Base-by-base conservation (phyloP, 2,888 invertebrate species). In the Agriopis leucophaearia region DNA sequence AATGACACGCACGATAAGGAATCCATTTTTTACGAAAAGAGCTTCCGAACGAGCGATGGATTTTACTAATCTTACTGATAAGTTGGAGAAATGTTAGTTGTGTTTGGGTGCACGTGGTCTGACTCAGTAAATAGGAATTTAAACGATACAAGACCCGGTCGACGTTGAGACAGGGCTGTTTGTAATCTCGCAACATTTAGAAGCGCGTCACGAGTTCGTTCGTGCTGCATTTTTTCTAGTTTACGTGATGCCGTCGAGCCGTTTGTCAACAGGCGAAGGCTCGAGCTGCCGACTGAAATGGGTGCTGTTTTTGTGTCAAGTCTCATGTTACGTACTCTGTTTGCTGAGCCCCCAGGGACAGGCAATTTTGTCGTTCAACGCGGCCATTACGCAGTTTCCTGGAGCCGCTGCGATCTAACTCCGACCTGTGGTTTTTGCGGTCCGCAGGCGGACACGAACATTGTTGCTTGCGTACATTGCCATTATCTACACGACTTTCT, bases 11-110 rank as follows among this genome's bases (percentile, higher is more conserved):
- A 77, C 71, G 91, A 93, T 91, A 92, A 88, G 76, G 70, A 80
- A 85, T 85, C 87, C 85, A 85, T 89, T 88, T 88, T 83, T 77
- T 79, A 83, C 78, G 75, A 81, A 70, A 77, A 81, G 78, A 78
- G 88, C 90, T 91, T 89, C 92, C 80, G 89, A 87, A 83, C 86
- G 90, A 91, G 74, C 71, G 78, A 78, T 76, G 83, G 82, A 83
- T 87, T 82, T 81, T 81, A 74, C 76, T 88, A 89, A 91, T 90
- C 89, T 77, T 67, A 74, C 72, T 83, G 92, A 92, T 91, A 92
- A 89, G 83, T 75, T 64, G 69, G 80, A 85, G 85, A 83, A 85
- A 84, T 77, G 78, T 83, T 79, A 72, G 79, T 77, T 79, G 83
- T 78, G 78, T 81, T 75, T 76, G 70, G 77, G 56, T 71, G 83